phyloP scores from a whole-genome alignment of 2,113 vertebrate genomes.

The Calcarius ornatus region DNA sequence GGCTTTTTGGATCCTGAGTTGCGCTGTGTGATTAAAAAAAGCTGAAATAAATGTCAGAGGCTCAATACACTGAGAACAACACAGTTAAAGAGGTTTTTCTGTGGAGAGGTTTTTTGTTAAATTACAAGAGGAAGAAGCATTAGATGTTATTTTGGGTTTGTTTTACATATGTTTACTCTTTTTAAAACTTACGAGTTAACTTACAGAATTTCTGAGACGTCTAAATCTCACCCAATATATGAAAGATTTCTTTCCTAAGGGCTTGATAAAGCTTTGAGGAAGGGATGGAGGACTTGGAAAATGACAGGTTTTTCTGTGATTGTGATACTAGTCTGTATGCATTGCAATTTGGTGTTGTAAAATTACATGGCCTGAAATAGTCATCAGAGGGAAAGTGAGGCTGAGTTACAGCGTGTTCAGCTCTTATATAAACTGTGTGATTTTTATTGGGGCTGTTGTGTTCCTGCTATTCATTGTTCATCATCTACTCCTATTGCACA shows the following conservation, averaged over 20 bases:
- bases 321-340: background rate
- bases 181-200: background rate
- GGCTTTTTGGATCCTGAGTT: background rate
- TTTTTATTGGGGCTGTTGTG: background rate
- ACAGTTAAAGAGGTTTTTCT: background rate
- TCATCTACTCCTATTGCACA: background rate
- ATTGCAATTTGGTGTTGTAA: background rate
- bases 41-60: background rate
- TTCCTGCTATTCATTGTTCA: background rate
- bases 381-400: background rate
- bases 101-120: fast-evolving
- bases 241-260: background rate
- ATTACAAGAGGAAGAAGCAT: background rate
- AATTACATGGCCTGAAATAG: background rate
- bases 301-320: background rate
- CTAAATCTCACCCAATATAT: fast-evolving
- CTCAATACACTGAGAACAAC: background rate
- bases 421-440: background rate
- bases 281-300: background rate
- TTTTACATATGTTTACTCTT: background rate
- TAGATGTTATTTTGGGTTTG: background rate
- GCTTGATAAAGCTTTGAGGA: background rate
- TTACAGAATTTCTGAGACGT: background rate
- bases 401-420: background rate
- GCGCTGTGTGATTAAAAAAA: background rate